Base-by-base conservation (phyloP, 1,140 invertebrate genomes). In the Brachionus sp. region DNA sequence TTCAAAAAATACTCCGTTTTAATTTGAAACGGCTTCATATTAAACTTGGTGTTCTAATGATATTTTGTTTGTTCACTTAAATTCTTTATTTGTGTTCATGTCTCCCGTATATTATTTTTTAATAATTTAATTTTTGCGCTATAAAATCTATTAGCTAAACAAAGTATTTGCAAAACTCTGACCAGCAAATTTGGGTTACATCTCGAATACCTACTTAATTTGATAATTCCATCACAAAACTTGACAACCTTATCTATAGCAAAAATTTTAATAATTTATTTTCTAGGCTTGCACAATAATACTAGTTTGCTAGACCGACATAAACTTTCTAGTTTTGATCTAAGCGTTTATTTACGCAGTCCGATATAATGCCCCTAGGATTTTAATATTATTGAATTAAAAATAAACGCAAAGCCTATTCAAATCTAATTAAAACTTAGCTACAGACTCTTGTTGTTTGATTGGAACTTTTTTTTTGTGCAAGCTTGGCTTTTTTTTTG, bases 121-220 rank as follows among this genome's bases (percentile, higher is more conserved):
- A 6, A 16, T 57, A 57, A 70, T 70, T 70, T 70, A 70, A 70
- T 70, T 70, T 70, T 70, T 70, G 66, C 19, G 29, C 66, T 70
- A n/a, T 16, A 33, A 66, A 37, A 29, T 70, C 33, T 39, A 70
- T 39, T 70, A 39, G 16, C 33, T 66, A 66, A 66, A 66, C 33
- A 33, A 33, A 39, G 66, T 70, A 70, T 70, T 70, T 70, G 37
- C 66, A 70, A 33, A 70, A 70, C n/a, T 70, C 37, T 42, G 33
- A 37, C n/a, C 16, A 37, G 16, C 6, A 23, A 70, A 37, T 70
- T 37, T 39, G 16, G 33, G 33, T 70, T 57, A 57, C 50, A 57
- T 16, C 50, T 23, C 50, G 50, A 57, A 57, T 57, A 57, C 50
- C 50, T 57, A 57, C 50, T 57, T 25, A 57, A 25, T 57, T 57